Conservation (phyloP, 64 coral and sea anemone genomes). For the Pocillopora verrucosa region DNA sequence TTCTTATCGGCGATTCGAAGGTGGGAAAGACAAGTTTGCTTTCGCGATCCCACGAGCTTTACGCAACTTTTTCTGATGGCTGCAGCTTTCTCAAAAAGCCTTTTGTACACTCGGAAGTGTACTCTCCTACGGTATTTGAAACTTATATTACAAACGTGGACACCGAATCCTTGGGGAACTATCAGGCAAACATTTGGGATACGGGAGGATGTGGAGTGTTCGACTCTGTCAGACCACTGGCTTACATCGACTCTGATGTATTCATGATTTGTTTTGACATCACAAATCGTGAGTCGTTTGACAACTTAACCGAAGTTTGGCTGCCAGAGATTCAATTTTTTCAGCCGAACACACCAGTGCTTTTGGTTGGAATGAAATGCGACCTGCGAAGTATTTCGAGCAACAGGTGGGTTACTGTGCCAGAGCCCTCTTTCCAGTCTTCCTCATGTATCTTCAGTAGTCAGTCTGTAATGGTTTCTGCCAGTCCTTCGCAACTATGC, state of each 20-base stretch:
- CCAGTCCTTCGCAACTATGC: too few relatives aligned
- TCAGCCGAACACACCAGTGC: constrained; percentile 10
- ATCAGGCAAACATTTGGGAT: constrained; percentile 54
- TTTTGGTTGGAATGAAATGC: constrained; percentile 57
- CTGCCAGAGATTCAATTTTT: constrained; percentile 49
- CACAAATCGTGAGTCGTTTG: constrained; percentile 47
- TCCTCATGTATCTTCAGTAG: too few relatives aligned
- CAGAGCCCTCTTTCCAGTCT: too few relatives aligned
- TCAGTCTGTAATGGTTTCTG: too few relatives aligned
- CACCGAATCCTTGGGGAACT: constrained; percentile 1
- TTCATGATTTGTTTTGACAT: constrained; percentile 71
- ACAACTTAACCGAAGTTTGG: constrained; percentile 48
- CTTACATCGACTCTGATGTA: constrained; percentile 43
- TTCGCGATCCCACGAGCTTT: constrained; percentile 21
- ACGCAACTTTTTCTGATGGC: constrained; percentile 35
- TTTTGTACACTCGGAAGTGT: background rate
- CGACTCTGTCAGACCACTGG: constrained; percentile 33
- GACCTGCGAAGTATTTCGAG: constrained; percentile 8
- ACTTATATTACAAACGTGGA: constrained; percentile 18
- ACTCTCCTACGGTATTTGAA: constrained; percentile 31
- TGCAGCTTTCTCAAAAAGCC: constrained; percentile 11
- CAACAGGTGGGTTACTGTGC: background rate
- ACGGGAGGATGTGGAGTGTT: constrained; percentile 34
- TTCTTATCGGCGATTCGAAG: constrained; percentile 47
- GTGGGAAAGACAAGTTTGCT: constrained; percentile 60